Evolutionary conservation across 1,140 invertebrate species (phyloP).

Genomic region (Bombus superbus): DNA sequence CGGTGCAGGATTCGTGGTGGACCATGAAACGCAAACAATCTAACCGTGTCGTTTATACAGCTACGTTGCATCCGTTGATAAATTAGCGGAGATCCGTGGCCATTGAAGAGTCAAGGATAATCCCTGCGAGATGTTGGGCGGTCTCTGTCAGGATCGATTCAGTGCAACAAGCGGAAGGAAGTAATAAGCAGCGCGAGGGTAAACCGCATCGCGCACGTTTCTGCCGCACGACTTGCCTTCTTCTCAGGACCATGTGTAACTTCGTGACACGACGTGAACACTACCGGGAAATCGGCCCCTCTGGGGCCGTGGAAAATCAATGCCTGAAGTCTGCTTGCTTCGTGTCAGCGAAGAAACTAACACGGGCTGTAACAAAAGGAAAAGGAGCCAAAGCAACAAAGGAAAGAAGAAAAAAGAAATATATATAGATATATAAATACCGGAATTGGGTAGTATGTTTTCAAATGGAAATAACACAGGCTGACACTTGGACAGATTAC

Average conservation of each 20-base stretch:
- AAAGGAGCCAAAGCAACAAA: neutral
- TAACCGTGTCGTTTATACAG: neutral
- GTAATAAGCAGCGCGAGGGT: slow-evolving; percentile 47
- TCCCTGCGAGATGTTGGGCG: neutral
- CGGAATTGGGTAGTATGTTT: neutral
- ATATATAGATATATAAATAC: neutral
- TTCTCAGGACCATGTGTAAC: slow-evolving; percentile 1
- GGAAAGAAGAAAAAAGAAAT: neutral
- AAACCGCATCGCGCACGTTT: slow-evolving; percentile 8
- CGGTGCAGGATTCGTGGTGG: neutral
- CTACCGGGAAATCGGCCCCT: slow-evolving; percentile 1
- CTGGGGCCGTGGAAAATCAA: slow-evolving; percentile 25
- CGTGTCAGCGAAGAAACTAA: neutral
- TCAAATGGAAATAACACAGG: slow-evolving; percentile 11
- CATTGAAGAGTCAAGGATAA: neutral
- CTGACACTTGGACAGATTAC: slow-evolving; percentile 28
- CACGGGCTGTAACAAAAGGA: neutral
- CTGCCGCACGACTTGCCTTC: slow-evolving; percentile 12
- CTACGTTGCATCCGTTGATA: neutral
- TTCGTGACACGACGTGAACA: neutral
- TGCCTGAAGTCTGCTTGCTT: neutral
- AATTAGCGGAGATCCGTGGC: neutral
- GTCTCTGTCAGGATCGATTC: slow-evolving; percentile 45
- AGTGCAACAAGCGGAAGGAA: slow-evolving; percentile 67
- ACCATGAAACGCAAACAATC: neutral